A percentile compares a stretch with the other conserved stretches of the same genome.
phyloP scores from a whole-genome alignment of 2,888 invertebrate species.

The Gibbula magus region DNA sequence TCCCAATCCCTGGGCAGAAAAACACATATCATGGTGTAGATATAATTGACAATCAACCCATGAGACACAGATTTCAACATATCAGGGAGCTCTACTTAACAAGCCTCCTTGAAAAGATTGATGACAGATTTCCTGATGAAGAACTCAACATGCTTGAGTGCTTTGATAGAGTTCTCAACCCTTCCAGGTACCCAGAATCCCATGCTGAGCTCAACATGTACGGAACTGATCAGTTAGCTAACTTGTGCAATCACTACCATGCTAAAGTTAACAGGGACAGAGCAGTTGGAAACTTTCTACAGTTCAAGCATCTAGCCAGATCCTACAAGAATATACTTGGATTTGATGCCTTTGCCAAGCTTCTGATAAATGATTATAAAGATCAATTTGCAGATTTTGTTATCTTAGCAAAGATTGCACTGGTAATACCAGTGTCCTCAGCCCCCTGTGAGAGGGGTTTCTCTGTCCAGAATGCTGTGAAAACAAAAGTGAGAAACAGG shows the following conservation, averaged over 20 bases:
- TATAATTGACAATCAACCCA: too few species aligned
- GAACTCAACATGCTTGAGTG: background rate
- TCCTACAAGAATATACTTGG: too few species aligned
- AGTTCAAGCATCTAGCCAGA: background rate
- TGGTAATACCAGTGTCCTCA: background rate
- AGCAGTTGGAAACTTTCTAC: background rate
- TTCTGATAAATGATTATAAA: too few species aligned
- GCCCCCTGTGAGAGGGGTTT: background rate
- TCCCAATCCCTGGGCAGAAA: too few species aligned
- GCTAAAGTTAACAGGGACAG: background rate
- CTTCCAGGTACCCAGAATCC: background rate
- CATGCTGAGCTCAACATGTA: background rate
- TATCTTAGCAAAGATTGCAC: background rate
- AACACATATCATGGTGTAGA: too few species aligned
- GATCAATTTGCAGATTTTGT: background rate
- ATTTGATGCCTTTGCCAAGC: too few species aligned
- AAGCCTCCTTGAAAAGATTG: too few species aligned
- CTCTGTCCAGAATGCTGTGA: background rate
- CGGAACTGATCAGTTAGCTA: background rate
- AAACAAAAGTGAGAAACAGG: background rate
- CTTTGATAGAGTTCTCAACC: background rate
- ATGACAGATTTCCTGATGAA: background rate
- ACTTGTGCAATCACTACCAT: background rate
- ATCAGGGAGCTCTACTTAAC: too few species aligned
- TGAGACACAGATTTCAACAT: too few species aligned